Evolutionary conservation across 1,140 invertebrate species (phyloP).

Genomic region (Lepidotrigona ventralis): DNA sequence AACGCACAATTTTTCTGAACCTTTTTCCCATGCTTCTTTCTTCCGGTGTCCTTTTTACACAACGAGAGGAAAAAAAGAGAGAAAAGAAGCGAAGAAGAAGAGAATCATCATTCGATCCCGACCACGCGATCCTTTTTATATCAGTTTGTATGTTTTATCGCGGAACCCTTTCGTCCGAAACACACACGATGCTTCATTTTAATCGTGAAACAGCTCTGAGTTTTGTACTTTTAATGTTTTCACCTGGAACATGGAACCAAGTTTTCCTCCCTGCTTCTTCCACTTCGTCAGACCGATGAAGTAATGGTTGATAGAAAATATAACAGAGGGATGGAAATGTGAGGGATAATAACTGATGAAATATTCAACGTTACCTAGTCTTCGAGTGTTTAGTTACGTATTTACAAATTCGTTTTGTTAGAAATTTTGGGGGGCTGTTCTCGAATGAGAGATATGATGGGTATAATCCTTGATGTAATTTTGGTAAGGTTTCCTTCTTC

Average conservation of each 20-base stretch:
- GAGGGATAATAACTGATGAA: constrained; percentile 44
- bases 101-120: background rate
- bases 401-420: no score
- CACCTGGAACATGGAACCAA: background rate
- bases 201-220: background rate
- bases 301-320: constrained; percentile 23
- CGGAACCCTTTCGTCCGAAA: constrained; percentile 3
- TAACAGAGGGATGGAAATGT: constrained; percentile 44
- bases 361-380: constrained; percentile 8
- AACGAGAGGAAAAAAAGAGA: background rate
- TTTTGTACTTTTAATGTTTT: constrained; percentile 4
- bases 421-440: background rate
- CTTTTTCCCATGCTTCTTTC: constrained; percentile 74
- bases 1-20: constrained; percentile 81
- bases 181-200: background rate
- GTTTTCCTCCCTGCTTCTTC: constrained; percentile 17
- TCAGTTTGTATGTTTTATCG: background rate
- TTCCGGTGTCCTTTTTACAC: constrained; percentile 48
- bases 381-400: constrained; percentile 17
- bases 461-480: background rate
- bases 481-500: background rate
- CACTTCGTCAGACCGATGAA: constrained; percentile 7
- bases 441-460: background rate
- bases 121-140: constrained; percentile 16
- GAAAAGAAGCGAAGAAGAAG: background rate